A percentile compares a stretch with the other conserved stretches of the same genome.
Conservation (phyloP, 2,888 invertebrate genomes). For the Parnassius apollo region DNA sequence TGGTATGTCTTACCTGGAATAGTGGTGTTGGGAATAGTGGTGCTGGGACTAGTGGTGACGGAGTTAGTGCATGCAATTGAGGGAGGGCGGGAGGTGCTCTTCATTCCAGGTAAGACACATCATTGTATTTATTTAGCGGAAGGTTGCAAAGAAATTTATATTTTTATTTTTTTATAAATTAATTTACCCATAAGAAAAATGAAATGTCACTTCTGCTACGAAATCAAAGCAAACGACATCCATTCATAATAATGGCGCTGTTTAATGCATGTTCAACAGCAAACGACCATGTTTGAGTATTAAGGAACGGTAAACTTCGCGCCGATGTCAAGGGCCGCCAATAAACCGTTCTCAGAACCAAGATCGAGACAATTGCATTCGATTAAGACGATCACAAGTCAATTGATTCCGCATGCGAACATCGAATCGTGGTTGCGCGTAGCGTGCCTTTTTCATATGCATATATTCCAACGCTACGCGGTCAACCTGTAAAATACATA, state of each 20-base stretch:
- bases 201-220: neutral
- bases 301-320: constrained; percentile 2
- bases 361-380: constrained; percentile 38
- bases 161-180: too few relatives aligned
- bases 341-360: constrained; percentile 39
- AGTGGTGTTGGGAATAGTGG: too few relatives aligned
- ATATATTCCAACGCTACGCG: neutral
- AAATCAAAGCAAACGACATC: neutral
- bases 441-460: neutral
- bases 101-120: too few relatives aligned
- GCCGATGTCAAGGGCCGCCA: constrained; percentile 37
- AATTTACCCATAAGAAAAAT: too few relatives aligned
- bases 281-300: neutral
- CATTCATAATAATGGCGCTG: constrained; percentile 1
- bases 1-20: too few relatives aligned
- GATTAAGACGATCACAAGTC: constrained; percentile 44
- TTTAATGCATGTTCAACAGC: neutral
- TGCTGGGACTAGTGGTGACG: too few relatives aligned
- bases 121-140: too few relatives aligned
- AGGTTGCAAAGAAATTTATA: too few relatives aligned
- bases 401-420: constrained; percentile 34
- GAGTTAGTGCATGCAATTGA: too few relatives aligned
- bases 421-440: constrained; percentile 2
- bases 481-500: too few relatives aligned
- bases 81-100: too few relatives aligned